A percentile compares a stretch with the other conserved stretches of the same genome.
Evolutionary conservation across 1,140 invertebrate species (phyloP).

Genomic region (Atta colombica): DNA sequence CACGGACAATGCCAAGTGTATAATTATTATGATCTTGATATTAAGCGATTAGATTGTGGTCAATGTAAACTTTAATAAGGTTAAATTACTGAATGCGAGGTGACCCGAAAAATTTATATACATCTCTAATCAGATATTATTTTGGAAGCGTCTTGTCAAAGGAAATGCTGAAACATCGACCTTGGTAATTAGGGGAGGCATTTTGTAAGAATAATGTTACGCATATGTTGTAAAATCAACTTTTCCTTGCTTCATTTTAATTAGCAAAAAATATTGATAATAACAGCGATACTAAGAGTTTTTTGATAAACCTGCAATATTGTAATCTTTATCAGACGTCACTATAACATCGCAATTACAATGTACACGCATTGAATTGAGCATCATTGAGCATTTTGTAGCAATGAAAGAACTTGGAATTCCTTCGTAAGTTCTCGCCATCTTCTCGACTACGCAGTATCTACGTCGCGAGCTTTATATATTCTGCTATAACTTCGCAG

Average conservation of each 20-base stretch:
- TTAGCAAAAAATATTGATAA: not conserved
- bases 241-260: not conserved
- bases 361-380: not conserved
- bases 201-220: not conserved
- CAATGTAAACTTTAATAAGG: slow-evolving; percentile 4
- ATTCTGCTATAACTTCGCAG: slow-evolving; percentile 5
- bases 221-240: not conserved
- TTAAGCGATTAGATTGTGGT: not conserved
- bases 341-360: not conserved
- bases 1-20: not conserved
- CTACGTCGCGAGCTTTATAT: slow-evolving; percentile 4
- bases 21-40: slow-evolving; percentile 42
- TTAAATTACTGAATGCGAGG: not conserved
- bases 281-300: not conserved
- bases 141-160: not conserved
- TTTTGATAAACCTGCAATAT: not conserved
- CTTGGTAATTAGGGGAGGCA: not conserved
- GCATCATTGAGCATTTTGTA: not conserved
- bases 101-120: slow-evolving; percentile 14
- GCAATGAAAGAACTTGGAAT: not conserved
- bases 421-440: slow-evolving; percentile 19
- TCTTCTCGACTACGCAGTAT: slow-evolving; percentile 5
- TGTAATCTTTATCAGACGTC: not conserved
- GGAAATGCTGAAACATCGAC: not conserved
- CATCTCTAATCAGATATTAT: not conserved